A percentile compares a stretch with the other conserved stretches of the same genome.
These are phyloP conservation scores for Sorex araneus DNA, from an alignment of 2,113 vertebrate species.

Conservation along the genomic window DNA sequence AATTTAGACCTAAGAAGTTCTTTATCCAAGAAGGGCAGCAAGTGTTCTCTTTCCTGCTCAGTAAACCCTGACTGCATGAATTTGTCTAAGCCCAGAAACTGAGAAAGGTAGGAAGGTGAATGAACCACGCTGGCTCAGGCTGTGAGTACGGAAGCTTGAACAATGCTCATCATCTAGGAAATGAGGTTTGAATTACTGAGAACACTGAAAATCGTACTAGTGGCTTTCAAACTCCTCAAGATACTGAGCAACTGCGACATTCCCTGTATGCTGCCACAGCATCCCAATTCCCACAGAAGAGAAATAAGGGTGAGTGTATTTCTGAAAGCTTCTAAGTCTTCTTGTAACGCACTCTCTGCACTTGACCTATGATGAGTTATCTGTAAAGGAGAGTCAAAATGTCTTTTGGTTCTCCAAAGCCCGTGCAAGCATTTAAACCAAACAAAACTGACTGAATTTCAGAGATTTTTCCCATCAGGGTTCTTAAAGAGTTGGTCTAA, in stretches of 20 bases:
- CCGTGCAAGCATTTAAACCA: constrained; percentile 37
- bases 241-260: neutral
- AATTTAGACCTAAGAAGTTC: neutral
- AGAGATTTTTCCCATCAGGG: neutral
- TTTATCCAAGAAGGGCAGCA: neutral
- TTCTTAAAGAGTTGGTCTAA: neutral
- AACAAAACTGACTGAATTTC: constrained; percentile 7
- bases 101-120: neutral
- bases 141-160: neutral
- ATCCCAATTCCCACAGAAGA: neutral
- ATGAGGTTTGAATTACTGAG: neutral
- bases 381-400: constrained; percentile 7
- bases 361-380: neutral
- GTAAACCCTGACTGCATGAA: neutral
- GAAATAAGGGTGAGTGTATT: neutral
- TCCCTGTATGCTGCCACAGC: neutral
- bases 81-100: neutral
- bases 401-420: neutral
- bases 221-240: neutral
- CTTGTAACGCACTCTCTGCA: neutral
- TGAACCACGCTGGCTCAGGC: neutral
- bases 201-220: constrained; percentile 17
- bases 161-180: neutral
- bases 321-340: neutral
- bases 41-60: neutral